Evolutionary conservation across 2,113 vertebrate genomes (phyloP).

Genomic region (Orcinus orca): DNA sequence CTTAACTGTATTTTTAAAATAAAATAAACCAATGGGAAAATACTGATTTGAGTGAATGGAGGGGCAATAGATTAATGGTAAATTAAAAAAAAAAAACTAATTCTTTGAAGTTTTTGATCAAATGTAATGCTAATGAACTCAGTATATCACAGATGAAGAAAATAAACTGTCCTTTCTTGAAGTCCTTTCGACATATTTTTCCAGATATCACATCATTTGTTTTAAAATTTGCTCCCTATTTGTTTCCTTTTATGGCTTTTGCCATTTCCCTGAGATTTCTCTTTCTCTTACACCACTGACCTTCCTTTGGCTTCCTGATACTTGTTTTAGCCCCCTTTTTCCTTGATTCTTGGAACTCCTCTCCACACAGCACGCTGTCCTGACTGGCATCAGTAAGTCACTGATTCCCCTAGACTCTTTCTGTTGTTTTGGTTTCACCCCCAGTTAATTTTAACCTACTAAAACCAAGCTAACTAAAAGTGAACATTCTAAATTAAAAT

Average conservation of each 20-base stretch:
- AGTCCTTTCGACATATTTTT: not conserved
- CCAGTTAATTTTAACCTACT: not conserved
- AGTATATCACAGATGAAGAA: not conserved
- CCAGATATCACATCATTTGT: not conserved
- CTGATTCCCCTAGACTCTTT: not conserved
- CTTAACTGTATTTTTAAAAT: not conserved
- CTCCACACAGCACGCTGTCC: not conserved
- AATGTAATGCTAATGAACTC: not conserved
- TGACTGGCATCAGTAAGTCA: not conserved
- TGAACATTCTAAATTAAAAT: constrained; percentile 3
- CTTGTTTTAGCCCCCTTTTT: not conserved
- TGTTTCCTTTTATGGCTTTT: not conserved
- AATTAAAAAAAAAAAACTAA: not conserved
- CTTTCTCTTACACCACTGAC: not conserved
- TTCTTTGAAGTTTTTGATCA: not conserved
- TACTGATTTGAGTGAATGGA: not conserved
- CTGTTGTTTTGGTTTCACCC: not conserved
- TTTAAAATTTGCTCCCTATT: not conserved
- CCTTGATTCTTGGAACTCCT: not conserved
- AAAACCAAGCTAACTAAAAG: not conserved
- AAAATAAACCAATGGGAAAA: constrained; percentile 13
- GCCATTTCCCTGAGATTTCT: not conserved
- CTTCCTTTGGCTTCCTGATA: not conserved
- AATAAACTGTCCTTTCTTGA: not conserved
- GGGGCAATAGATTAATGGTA: not conserved